Percentiles rank a stretch among this genome's conserved stretches.
Evolutionary conservation across 2,797 vertebrate species (phyloP).

Genomic region (Fistularia tabacaria): DNA sequence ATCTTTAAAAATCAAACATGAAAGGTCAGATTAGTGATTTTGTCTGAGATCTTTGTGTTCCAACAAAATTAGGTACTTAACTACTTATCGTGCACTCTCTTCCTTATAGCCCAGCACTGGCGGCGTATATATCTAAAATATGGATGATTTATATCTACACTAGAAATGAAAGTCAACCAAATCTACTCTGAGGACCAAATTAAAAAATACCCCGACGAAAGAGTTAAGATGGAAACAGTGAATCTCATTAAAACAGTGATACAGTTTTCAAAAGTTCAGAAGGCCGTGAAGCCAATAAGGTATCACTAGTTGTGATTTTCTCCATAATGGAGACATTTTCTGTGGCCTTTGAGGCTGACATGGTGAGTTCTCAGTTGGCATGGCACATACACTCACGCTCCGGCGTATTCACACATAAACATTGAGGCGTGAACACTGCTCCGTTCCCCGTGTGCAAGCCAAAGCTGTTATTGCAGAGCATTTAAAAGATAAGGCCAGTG

Average conservation of each 20-base stretch:
- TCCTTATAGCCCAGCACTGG: not conserved
- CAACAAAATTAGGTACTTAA: no score
- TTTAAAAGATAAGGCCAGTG: conserved; percentile 76
- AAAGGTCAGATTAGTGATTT: no score
- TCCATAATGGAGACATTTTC: conserved; percentile 31
- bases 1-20: no score
- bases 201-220: not conserved
- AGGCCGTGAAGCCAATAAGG: conserved; percentile 3
- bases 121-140: conserved; percentile 34
- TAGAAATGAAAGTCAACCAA: conserved; percentile 16
- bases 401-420: conserved; percentile 8
- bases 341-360: conserved; percentile 40
- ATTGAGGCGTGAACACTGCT: conserved; percentile 20
- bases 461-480: conserved; percentile 71
- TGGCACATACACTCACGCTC: conserved; percentile 20
- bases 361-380: conserved; percentile 52
- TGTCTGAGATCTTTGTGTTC: no score
- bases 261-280: conserved; percentile 1
- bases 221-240: no score
- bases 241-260: no score
- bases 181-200: conserved; percentile 19
- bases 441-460: conserved; percentile 49
- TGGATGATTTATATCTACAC: conserved; percentile 28
- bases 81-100: no score
- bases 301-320: conserved; percentile 16